These are phyloP conservation scores for Leucophora obtusa DNA, from an alignment of 2,888 invertebrate species.

Conservation along the genomic window DNA sequence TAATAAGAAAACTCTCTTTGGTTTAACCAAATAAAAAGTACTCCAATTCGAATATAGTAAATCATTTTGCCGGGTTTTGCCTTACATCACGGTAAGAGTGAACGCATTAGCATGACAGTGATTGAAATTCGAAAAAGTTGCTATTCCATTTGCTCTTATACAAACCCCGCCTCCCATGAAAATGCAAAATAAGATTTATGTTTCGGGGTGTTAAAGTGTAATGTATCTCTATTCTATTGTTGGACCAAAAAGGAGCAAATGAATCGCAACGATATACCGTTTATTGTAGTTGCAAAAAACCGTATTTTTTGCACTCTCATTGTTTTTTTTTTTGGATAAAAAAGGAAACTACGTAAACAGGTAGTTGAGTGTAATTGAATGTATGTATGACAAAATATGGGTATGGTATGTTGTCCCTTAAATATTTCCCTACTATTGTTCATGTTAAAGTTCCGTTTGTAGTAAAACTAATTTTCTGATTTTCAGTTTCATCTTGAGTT, in stretches of 20 bases:
- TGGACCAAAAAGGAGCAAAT: conserved; percentile 53
- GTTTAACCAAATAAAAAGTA: neutral
- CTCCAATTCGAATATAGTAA: conserved; percentile 73
- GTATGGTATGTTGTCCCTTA: conserved; percentile 35
- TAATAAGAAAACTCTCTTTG: conserved; percentile 14
- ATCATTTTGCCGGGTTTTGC: conserved; percentile 67
- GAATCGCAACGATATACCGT: conserved; percentile 26
- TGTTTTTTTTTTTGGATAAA: conserved; percentile 25
- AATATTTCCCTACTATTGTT: conserved; percentile 34
- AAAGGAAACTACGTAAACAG: conserved; percentile 59
- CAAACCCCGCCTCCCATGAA: conserved; percentile 70
- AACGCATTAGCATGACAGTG: conserved; percentile 57
- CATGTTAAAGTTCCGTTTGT: conserved; percentile 28
- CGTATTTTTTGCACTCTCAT: conserved; percentile 14
- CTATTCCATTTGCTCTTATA: conserved; percentile 57
- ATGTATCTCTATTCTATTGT: conserved; percentile 65
- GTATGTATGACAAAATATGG: conserved; percentile 15
- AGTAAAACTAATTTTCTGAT: conserved; percentile 9
- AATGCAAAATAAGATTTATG: conserved; percentile 70
- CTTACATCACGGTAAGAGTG: conserved; percentile 41
- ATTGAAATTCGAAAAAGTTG: conserved; percentile 65
- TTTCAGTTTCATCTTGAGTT: conserved; percentile 6
- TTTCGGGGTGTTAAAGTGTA: conserved; percentile 69
- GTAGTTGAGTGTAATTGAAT: conserved; percentile 55
- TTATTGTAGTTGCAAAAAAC: conserved; percentile 41